These are phyloP conservation scores for Pseudomyrmex pallidus DNA, from an alignment of 1,140 invertebrate genomes.

Conservation along the genomic window DNA sequence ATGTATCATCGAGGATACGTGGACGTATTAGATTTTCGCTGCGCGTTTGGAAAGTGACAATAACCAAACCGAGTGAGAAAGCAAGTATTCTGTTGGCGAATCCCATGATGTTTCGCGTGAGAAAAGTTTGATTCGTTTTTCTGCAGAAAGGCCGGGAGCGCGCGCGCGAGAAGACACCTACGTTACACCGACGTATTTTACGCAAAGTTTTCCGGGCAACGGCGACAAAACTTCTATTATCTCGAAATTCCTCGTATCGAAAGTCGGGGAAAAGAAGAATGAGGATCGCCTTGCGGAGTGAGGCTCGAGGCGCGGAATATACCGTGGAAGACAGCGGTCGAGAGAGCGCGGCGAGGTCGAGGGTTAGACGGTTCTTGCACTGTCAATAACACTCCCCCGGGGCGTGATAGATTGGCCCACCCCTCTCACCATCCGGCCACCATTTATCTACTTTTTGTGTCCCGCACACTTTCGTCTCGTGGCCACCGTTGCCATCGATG, in stretches of 20 bases:
- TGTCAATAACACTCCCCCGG: constrained; percentile 83
- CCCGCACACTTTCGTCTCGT: constrained; percentile 80
- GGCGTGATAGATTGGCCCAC: constrained; percentile 83
- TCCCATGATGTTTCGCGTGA: constrained; percentile 35
- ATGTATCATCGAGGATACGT: not conserved
- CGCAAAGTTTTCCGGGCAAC: constrained; percentile 7
- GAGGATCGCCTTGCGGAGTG: constrained; percentile 17
- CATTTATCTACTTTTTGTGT: constrained; percentile 85
- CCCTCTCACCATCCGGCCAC: constrained; percentile 79
- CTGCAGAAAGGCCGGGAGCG: not conserved
- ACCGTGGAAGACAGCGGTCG: constrained; percentile 27
- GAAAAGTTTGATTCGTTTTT: constrained; percentile 61
- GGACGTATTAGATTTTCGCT: constrained; percentile 26
- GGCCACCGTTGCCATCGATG: constrained; percentile 74
- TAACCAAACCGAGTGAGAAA: constrained; percentile 46
- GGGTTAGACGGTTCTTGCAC: constrained; percentile 81
- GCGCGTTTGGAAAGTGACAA: constrained; percentile 33
- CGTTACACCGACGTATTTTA: constrained; percentile 31
- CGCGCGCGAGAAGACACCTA: constrained; percentile 7
- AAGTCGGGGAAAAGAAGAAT: constrained; percentile 42
- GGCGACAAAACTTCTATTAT: constrained; percentile 44
- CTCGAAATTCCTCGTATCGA: constrained; percentile 47
- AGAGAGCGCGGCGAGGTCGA: constrained; percentile 62
- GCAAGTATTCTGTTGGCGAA: constrained; percentile 16
- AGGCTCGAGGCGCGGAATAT: constrained; percentile 26